These are phyloP conservation scores for Camptogramma bilineatum DNA, from an alignment of 2,888 invertebrate species.

Conservation along the genomic window DNA sequence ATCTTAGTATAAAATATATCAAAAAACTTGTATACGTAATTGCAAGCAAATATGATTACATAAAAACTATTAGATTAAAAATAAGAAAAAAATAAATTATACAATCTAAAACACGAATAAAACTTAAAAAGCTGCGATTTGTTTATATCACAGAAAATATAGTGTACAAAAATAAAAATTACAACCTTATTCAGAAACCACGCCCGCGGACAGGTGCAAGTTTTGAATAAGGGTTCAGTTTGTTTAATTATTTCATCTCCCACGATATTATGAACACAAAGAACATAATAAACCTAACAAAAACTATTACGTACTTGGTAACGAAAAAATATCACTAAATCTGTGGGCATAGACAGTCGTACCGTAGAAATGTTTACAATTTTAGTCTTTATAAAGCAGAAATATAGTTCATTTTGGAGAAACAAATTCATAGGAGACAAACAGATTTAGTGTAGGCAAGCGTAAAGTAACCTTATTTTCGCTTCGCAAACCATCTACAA, in stretches of 20 bases:
- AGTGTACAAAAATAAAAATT: constrained; percentile 57
- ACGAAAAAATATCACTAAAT: constrained; percentile 79
- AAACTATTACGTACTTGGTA: constrained; percentile 73
- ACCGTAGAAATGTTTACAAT: constrained; percentile 23
- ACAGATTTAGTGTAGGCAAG: too few relatives aligned
- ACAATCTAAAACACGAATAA: neutral
- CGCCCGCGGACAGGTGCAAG: neutral
- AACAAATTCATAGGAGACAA: too few relatives aligned
- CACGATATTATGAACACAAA: constrained; percentile 39
- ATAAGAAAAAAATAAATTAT: neutral
- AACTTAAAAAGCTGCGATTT: constrained; percentile 56
- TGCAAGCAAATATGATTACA: neutral
- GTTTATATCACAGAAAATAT: constrained; percentile 68
- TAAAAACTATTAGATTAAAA: neutral
- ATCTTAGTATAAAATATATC: neutral
- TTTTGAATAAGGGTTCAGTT: constrained; percentile 2
- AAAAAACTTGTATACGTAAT: neutral
- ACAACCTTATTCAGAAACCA: constrained; percentile 13
- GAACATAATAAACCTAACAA: constrained; percentile 59
- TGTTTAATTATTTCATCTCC: constrained; percentile 1
- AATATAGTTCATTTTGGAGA: too few relatives aligned
- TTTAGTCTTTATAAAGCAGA: too few relatives aligned
- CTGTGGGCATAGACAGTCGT: constrained; percentile 25
- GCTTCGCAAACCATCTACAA: too few relatives aligned
- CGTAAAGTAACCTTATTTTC: too few relatives aligned